These are phyloP conservation scores for Eurytoma adleriae DNA, from an alignment of 2,888 invertebrate species.

Conservation along the genomic window DNA sequence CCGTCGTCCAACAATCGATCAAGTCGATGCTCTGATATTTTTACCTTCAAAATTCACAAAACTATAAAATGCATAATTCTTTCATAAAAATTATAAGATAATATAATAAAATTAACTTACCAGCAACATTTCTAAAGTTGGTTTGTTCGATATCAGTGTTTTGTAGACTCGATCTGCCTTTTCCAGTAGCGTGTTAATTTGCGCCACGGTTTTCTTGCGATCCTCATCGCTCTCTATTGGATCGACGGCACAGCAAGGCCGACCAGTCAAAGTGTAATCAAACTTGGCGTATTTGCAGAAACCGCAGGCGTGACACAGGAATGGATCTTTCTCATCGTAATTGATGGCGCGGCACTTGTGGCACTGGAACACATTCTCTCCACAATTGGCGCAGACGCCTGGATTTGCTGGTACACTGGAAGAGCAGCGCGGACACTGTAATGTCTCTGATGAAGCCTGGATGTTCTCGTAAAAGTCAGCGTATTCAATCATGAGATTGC, in stretches of 20 bases:
- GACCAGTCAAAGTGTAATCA: conserved; percentile 94
- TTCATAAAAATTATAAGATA: too few species aligned
- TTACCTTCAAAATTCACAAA: conserved; percentile 75
- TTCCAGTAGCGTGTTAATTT: conserved; percentile 92
- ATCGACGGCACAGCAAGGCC: conserved; percentile 97
- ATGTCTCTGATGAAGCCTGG: conserved; percentile 93
- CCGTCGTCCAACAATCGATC: conserved; percentile 81
- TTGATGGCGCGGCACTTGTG: conserved; percentile 99
- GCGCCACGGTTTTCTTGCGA: conserved; percentile 94
- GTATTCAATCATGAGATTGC: conserved; percentile 99
- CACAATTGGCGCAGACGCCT: conserved; percentile 97
- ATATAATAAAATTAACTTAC: conserved; percentile 72
- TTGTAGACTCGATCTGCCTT: conserved; percentile 97
- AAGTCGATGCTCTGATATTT: conserved; percentile 90
- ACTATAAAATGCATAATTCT: too few species aligned
- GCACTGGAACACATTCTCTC: conserved; percentile 99
- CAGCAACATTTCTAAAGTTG: conserved; percentile 90
- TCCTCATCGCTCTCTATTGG: conserved; percentile 98
- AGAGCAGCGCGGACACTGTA: conserved; percentile 97
- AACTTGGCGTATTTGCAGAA: conserved; percentile 99
- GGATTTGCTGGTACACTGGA: conserved; percentile 98
- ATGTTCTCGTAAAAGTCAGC: conserved; percentile 98
- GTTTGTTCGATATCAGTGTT: conserved; percentile 92
- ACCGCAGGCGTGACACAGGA: conserved; percentile 98
- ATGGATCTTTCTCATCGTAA: conserved; percentile 99